Percentiles rank a stretch among this genome's conserved stretches.
phyloP scores from a whole-genome alignment of 1,140 invertebrate genomes.

The Drosophila pseudoananassae region DNA sequence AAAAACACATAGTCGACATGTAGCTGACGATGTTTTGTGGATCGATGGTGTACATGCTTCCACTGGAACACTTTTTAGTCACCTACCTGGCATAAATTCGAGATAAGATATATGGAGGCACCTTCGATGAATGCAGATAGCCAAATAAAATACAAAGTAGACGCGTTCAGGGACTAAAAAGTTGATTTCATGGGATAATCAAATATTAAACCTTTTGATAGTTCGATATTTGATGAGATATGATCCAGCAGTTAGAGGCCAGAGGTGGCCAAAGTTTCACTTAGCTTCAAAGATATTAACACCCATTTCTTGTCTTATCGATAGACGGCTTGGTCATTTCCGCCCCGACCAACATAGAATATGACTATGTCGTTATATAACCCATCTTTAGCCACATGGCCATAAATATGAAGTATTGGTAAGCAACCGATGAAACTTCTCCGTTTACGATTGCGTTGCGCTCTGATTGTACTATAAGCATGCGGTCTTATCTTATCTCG shows the following conservation, averaged over 20 bases:
- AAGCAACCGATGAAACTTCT: slow-evolving; percentile 36
- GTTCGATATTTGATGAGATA: background rate
- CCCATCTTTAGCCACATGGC: slow-evolving; percentile 43
- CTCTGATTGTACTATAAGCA: slow-evolving; percentile 42
- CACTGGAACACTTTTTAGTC: slow-evolving; percentile 48
- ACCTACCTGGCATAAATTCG: slow-evolving; percentile 53
- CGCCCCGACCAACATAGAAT: slow-evolving; percentile 37
- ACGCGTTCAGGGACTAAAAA: slow-evolving; percentile 20
- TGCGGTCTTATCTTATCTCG: slow-evolving; percentile 66
- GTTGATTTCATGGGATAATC: slow-evolving; percentile 70
- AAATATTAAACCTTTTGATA: slow-evolving; percentile 61
- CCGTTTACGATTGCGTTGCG: slow-evolving; percentile 40
- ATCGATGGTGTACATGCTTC: slow-evolving; percentile 66
- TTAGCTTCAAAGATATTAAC: slow-evolving; percentile 39
- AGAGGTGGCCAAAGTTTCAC: slow-evolving; percentile 3
- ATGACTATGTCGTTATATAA: slow-evolving; percentile 43
- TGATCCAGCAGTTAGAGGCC: background rate
- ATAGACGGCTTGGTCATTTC: slow-evolving; percentile 50
- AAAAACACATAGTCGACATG: slow-evolving; percentile 13
- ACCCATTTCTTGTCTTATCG: slow-evolving; percentile 68
- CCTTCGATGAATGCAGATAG: slow-evolving; percentile 67
- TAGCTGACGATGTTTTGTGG: slow-evolving; percentile 31
- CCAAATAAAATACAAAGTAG: slow-evolving; percentile 33
- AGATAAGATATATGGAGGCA: slow-evolving; percentile 67
- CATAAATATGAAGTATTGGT: slow-evolving; percentile 40